Evolutionary conservation across 2,888 invertebrate species (phyloP), one percentile per base, ranked within the genome.

Genomic region (Byasa hedistus): DNA sequence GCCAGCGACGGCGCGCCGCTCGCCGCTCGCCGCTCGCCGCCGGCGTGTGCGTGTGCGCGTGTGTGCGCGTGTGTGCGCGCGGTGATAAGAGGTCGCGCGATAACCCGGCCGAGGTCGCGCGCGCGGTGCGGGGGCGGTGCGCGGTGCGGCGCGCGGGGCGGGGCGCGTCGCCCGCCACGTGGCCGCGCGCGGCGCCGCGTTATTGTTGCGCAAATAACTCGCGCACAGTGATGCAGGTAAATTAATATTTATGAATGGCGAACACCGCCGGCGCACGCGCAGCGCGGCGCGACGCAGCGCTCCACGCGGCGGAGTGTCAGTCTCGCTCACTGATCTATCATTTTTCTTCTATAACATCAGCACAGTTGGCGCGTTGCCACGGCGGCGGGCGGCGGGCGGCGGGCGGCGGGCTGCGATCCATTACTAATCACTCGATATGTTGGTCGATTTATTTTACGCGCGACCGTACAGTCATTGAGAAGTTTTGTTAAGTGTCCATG

Each of bases 81-180:
- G 75, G 67, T 70, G 75, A 75, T 75, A 75, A 74, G 72, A 73
- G 75, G 75, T 75, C 75, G 74, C 72, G 69, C 72, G 75, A 75
- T 75, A 75, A 75, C 75, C 75, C 74, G 65, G 66, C 68, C 72
- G 73, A 73, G 73, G 72, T 71, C 68, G 61, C 62, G 36, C 64
- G 65, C 69, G 66, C 51, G 57, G 67, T 17, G 23, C 15, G 15
- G 1, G 23, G 3, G 61, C 12, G 15, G 12, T 63, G 32, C 4
- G 32, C 32, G 70, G 24, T 55, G 72, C n/a, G 52, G 22, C 22
- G 61, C 36, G 32, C 60, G 48, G 4, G 23, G 23, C 48, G 44
- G 57, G 32, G 57, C 57, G 32, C 61, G 61, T 17, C 24, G 51
- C 51, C 12, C 24, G 55, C 54, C 58, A 59, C 64, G 64, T 64